Conservation (phyloP, 2,797 vertebrate genomes). For the Thalassophryne amazonica region DNA sequence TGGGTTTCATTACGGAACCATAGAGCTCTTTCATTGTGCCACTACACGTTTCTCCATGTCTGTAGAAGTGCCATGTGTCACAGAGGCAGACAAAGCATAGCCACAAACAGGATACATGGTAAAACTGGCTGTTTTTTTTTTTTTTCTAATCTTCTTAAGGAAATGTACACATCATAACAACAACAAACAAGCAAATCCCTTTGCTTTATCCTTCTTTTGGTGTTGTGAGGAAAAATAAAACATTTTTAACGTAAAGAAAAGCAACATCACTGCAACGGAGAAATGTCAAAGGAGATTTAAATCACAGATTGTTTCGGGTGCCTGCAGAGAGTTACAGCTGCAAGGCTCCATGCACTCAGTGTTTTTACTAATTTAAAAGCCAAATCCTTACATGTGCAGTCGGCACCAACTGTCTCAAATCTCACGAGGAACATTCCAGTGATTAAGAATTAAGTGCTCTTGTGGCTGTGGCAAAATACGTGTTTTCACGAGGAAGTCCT, state of each 20-base stretch:
- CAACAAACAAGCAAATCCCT: constrained; percentile 41
- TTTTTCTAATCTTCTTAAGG: constrained; percentile 53
- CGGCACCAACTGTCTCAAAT: constrained; percentile 22
- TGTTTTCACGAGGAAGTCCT: constrained; percentile 6
- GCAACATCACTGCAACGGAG: constrained; percentile 34
- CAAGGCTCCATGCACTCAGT: constrained; percentile 12
- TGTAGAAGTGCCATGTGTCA: constrained; percentile 21
- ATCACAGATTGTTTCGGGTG: constrained; percentile 52
- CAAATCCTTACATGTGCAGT: constrained; percentile 17
- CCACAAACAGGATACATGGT: constrained; percentile 34
- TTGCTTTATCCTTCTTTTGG: constrained; percentile 28
- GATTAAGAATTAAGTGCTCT: constrained; percentile 20
- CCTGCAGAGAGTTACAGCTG: constrained; percentile 34
- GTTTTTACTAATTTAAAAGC: constrained; percentile 52
- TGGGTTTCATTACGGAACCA: constrained; percentile 67
- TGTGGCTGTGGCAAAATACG: constrained; percentile 14
- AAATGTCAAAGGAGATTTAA: constrained; percentile 62
- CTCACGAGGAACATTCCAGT: constrained; percentile 9
- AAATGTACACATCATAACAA: constrained; percentile 59
- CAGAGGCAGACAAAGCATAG: constrained; percentile 17
- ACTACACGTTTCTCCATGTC: constrained; percentile 38
- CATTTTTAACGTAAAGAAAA: constrained; percentile 13
- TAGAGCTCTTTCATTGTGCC: constrained; percentile 51
- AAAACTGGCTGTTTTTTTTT: constrained; percentile 28
- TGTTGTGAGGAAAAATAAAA: constrained; percentile 29